A percentile compares a stretch with the other conserved stretches of the same genome.
Evolutionary conservation across 53 echinoderm and acorn worm genomes (phyloP).

Genomic region (Temnopleurus reevesii): DNA sequence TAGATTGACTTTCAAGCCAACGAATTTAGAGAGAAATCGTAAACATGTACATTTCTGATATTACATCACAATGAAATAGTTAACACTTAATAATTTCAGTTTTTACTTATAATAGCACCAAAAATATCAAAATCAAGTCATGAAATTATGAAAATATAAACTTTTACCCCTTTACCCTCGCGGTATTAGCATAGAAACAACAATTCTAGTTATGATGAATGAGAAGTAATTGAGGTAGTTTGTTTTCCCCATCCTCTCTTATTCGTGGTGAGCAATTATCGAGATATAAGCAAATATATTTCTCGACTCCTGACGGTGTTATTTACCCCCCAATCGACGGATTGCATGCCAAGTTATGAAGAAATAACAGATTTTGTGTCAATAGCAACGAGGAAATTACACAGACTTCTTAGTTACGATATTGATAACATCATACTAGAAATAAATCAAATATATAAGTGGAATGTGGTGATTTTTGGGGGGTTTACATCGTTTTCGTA

Average conservation of each 20-base stretch:
- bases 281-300: conserved; percentile 43
- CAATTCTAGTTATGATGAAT: conserved; percentile 29
- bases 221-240: conserved; percentile 40
- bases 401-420: not conserved
- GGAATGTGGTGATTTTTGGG: no score
- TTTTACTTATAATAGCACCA: no score
- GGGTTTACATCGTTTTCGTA: no score
- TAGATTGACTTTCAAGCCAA: no score
- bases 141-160: not conserved
- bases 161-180: not conserved
- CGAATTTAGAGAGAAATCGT: no score
- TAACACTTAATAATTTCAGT: no score
- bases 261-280: not conserved
- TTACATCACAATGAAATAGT: no score
- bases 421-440: not conserved
- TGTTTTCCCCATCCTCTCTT: conserved; percentile 26
- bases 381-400: conserved; percentile 30
- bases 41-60: no score
- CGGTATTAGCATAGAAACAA: not conserved
- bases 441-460: not conserved
- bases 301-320: conserved; percentile 44
- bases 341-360: conserved; percentile 14
- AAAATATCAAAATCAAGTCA: no score
- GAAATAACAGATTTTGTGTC: not conserved
- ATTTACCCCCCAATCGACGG: conserved; percentile 6